phyloP scores from a whole-genome alignment of 2,888 invertebrate species.

The Eupsilia transversa region DNA sequence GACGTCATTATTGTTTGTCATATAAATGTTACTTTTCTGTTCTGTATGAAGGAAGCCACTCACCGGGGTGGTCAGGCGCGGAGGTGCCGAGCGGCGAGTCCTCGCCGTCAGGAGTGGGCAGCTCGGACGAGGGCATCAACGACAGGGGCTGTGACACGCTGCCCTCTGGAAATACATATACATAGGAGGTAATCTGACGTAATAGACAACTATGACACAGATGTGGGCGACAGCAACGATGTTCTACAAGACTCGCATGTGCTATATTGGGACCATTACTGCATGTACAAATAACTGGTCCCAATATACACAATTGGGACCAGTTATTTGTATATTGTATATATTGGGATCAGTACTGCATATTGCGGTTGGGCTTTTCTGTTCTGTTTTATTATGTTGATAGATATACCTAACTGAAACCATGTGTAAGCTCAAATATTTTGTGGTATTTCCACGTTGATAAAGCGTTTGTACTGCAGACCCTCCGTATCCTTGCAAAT shows the following conservation, averaged over 20 bases:
- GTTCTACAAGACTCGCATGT: neutral
- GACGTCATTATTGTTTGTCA: no score
- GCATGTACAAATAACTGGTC: no score
- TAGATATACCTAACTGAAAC: neutral
- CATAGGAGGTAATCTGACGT: neutral
- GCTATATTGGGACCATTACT: neutral
- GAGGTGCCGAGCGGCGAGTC: slow-evolving; percentile 75
- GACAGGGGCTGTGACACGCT: slow-evolving; percentile 78
- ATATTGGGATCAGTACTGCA: neutral
- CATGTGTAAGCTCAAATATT: neutral
- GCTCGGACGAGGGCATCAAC: slow-evolving; percentile 82
- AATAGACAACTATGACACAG: neutral
- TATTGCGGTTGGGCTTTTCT: neutral
- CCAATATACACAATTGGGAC: no score
- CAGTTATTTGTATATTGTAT: neutral
- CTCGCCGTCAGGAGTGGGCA: slow-evolving; percentile 82
- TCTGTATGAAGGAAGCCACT: slow-evolving; percentile 7
- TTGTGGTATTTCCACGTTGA: neutral
- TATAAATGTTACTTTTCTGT: neutral
- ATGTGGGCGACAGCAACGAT: neutral
- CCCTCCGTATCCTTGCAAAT: neutral
- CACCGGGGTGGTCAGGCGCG: slow-evolving; percentile 78
- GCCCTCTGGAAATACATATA: slow-evolving; percentile 73
- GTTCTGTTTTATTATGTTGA: neutral
- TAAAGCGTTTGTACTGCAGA: neutral